These are phyloP conservation scores for Hybognathus amarus DNA, from an alignment of 2,797 vertebrate genomes.

Conservation along the genomic window DNA sequence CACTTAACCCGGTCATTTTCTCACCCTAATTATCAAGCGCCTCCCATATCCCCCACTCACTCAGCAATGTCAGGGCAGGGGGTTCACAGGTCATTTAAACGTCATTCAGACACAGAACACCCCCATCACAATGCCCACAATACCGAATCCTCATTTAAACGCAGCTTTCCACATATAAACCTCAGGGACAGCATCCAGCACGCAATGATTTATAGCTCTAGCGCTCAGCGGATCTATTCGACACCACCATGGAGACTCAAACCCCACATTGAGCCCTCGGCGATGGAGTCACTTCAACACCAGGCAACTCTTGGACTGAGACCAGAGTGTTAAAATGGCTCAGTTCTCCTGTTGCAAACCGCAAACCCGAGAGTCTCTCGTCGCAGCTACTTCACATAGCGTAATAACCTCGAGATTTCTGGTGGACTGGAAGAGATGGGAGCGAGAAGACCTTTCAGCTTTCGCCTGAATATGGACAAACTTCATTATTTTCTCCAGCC, in stretches of 20 bases:
- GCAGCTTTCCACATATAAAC: slow-evolving; percentile 29
- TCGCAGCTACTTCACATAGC: slow-evolving; percentile 59
- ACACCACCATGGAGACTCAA: slow-evolving; percentile 40
- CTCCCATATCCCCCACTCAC: slow-evolving; percentile 75
- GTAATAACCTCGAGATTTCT: slow-evolving; percentile 47
- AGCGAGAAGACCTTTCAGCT: slow-evolving; percentile 76
- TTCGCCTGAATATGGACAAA: slow-evolving; percentile 85
- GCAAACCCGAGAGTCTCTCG: slow-evolving; percentile 76
- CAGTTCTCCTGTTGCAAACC: slow-evolving; percentile 75
- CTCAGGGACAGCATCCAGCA: slow-evolving; percentile 49
- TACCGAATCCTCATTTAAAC: slow-evolving; percentile 42
- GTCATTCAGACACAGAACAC: slow-evolving; percentile 46
- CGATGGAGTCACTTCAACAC: slow-evolving; percentile 58
- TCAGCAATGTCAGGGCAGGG: slow-evolving; percentile 78
- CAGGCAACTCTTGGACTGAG: slow-evolving; percentile 64
- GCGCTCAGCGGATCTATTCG: slow-evolving; percentile 43
- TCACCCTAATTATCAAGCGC: slow-evolving; percentile 48
- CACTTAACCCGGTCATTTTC: slow-evolving; percentile 41
- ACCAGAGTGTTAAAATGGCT: slow-evolving; percentile 68
- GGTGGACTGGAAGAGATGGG: slow-evolving; percentile 66
- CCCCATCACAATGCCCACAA: slow-evolving; percentile 36
- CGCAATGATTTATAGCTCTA: slow-evolving; percentile 60
- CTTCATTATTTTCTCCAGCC: slow-evolving; percentile 84
- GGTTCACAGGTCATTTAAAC: slow-evolving; percentile 75
- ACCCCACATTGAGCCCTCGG: slow-evolving; percentile 39